These are phyloP conservation scores for Hyperoplus lanceolatus DNA, from an alignment of 2,797 vertebrate genomes.

Conservation along the genomic window DNA sequence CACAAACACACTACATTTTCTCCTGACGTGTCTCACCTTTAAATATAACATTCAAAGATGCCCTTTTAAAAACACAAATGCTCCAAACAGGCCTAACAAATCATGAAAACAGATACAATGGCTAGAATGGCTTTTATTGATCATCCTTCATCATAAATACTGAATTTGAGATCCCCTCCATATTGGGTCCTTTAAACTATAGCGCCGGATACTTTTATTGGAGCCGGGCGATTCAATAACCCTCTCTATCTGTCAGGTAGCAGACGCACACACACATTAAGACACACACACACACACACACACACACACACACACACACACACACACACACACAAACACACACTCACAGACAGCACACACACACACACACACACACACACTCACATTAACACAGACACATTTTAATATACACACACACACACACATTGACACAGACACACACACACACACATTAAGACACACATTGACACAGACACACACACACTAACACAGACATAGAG, in stretches of 20 bases:
- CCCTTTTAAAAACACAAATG: background rate
- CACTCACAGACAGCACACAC: background rate
- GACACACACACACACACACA: no score
- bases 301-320: no score
- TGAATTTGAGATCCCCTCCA: background rate
- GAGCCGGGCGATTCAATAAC: background rate
- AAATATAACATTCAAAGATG: background rate
- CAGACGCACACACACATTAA: conserved; percentile 21
- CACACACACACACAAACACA: no score
- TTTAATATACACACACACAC: no score
- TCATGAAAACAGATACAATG: background rate
- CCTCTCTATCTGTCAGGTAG: conserved; percentile 30
- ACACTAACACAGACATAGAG: no score
- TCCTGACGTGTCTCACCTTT: background rate
- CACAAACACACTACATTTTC: no score
- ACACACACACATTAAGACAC: no score
- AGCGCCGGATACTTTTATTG: conserved; percentile 2
- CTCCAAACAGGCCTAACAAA: background rate
- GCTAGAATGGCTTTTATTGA: conserved; percentile 7
- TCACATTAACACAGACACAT: no score
- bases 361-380: no score
- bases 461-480: no score
- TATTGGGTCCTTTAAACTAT: background rate
- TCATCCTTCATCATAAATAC: background rate
- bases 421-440: no score